Base-by-base conservation (phyloP, 1,140 invertebrate species). In the Drosophila repleta region DNA sequence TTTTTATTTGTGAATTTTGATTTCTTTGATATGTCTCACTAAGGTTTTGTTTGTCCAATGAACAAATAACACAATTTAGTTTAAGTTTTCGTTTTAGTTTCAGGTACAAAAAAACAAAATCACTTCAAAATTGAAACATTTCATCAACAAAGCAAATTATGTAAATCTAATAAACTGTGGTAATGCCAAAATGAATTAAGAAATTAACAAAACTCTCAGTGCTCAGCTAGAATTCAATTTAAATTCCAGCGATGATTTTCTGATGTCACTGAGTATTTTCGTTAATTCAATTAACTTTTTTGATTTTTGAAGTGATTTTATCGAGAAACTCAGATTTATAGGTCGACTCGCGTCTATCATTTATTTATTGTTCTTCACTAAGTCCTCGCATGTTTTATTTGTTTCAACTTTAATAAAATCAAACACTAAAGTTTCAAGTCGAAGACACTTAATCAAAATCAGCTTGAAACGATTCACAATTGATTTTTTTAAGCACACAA, bases 1-100 rank as follows among this genome's bases (percentile, higher is more conserved):
- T 64, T 51, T 71, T 65, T 37, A 29, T 70, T 17, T 10, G 6
- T 18, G 18, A 13, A 11, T 62, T 75, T 48, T 65, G 46, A 78
- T 64, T 49, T 63, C 68, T 60, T 74, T 56, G 66, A 76, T 79
- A 52, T 64, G 60, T 62, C 68, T 76, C 76, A 74, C 80, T 74
- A 49, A 73, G 73, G 57, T 67, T 77, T 63, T 46, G 49, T 52
- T 81, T 62, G 64, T 67, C 57, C 85, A 85, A 80, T 74, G 55
- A 77, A 81, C 68, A 85, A 71, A 74, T 74, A 61, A 70, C 74
- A 87, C 81, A 65, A 87, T 74, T 81, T 81, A 70, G 66, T 46
- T 83, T n/a, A n/a, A n/a, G n/a, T n/a, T n/a, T n/a, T n/a, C n/a
- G n/a, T n/a, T 74, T 81, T 81, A 70, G 66, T 46, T 83, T 74